Percentiles rank a stretch among this genome's conserved stretches.
These are phyloP conservation scores for Pycnomerus fuliginosus DNA, from an alignment of 2,888 invertebrate genomes.

Conservation along the genomic window DNA sequence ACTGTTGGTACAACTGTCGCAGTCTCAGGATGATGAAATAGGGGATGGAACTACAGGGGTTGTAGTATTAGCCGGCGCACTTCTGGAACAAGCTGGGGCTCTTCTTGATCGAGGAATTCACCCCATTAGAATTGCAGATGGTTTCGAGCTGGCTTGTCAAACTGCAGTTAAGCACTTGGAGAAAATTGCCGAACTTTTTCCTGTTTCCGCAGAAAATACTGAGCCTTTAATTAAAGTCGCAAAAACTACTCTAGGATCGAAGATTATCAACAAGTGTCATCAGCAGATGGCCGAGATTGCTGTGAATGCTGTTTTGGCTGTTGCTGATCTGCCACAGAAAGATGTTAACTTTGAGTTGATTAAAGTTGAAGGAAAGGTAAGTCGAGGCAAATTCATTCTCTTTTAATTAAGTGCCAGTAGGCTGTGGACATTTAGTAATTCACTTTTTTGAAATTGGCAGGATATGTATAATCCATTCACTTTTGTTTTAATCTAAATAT, in stretches of 20 bases:
- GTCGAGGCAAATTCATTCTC: too few species aligned
- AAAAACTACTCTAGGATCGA: conserved; percentile 97
- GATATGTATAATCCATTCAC: too few species aligned
- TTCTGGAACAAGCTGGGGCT: conserved; percentile 91
- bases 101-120: conserved; percentile 96
- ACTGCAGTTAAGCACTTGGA: conserved; percentile 84
- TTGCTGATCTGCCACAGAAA: conserved; percentile 88
- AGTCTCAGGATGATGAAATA: conserved; percentile 99
- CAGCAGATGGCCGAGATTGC: conserved; percentile 98
- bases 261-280: conserved; percentile 97
- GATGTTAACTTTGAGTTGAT: conserved; percentile 99
- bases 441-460: too few species aligned
- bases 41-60: conserved; percentile 99
- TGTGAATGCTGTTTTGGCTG: conserved; percentile 93
- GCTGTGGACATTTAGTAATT: conserved; percentile 2
- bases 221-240: conserved; percentile 93
- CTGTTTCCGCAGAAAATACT: conserved; percentile 76
- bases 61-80: conserved; percentile 81
- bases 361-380: conserved; percentile 94
- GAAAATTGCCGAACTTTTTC: conserved; percentile 84
- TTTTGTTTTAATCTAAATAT: too few species aligned
- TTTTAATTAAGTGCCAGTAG: too few species aligned
- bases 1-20: conserved; percentile 95
- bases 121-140: conserved; percentile 98
- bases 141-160: conserved; percentile 95